Base-by-base conservation (phyloP, 2,888 invertebrate species). In the Fragum fragum region DNA sequence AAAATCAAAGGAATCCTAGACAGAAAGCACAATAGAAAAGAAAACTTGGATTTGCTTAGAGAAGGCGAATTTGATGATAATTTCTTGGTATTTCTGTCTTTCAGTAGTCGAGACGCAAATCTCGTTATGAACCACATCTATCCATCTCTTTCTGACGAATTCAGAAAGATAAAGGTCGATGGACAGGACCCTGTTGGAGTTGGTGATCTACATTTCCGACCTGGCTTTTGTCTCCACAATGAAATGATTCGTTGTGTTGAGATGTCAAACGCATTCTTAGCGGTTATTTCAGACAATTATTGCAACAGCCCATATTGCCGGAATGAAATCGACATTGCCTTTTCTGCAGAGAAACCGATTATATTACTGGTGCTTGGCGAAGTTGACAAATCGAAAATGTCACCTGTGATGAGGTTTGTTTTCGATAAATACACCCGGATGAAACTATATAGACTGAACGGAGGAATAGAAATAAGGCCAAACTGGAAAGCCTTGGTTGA, bases 171-270 rank as follows among this genome's bases (percentile, higher is more conserved):
- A 7, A 63, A 47, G n/a, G 11, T 63, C 5, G n/a, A 42, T 1
- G 7, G 26, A 1, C 26, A 28, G 14, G 36, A 53, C 26, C 21
- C 23, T 18, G 32, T 71, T 9, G 53, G 71, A 53, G n/a, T 9
- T 6, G 71, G 55, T 28, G 71, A 71, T 21, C 26, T 29, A 29
- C 32, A 71, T 55, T 71, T 71, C 55, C 53, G 55, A 28, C 71
- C 71, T 32, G 71, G 71, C 1, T 28, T 28, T 1, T 28, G 21
- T 1, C 53, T 71, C 18, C 53, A 16, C 0, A 55, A 71, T 53
- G 71, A 71, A 55, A 23, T 55, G 14, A 55, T 55, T 28, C 42
- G 71, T 23, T 55, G 55, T 32, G 55, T 71, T 29, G 71, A 71
- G 16, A 21, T 28, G 29, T 71, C 71, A 2, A 55, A 53, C 14